Percentiles rank a stretch among this genome's conserved stretches.
phyloP scores from a whole-genome alignment of 2,888 invertebrate species.

The Erebia epiphron region DNA sequence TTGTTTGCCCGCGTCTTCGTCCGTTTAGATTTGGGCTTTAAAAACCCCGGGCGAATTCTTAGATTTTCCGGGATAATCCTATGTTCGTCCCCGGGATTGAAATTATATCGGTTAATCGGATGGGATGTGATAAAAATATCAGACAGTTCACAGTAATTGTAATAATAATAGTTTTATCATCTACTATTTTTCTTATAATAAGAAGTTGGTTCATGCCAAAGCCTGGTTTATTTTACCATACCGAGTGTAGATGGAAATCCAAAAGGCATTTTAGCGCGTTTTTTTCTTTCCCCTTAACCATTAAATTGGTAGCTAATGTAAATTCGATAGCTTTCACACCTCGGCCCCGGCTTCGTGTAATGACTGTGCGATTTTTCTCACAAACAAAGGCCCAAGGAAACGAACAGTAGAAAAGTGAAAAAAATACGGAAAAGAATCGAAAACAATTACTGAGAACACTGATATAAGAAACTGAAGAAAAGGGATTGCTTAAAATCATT shows the following conservation, averaged over 20 bases:
- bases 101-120: no score
- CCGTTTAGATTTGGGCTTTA: no score
- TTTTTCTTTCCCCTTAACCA: slow-evolving; percentile 11
- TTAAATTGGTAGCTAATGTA: slow-evolving; percentile 35
- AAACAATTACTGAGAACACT: slow-evolving; percentile 62
- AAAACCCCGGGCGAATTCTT: no score
- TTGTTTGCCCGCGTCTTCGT: no score
- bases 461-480: neutral
- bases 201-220: no score
- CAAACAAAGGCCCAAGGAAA: slow-evolving; percentile 29
- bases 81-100: no score
- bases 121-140: no score
- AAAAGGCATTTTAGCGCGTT: neutral
- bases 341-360: slow-evolving; percentile 34
- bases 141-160: no score
- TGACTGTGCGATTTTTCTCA: slow-evolving; percentile 36
- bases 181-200: no score
- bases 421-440: slow-evolving; percentile 62
- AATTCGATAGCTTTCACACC: slow-evolving; percentile 37
- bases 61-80: no score
- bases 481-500: no score
- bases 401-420: slow-evolving; percentile 44
- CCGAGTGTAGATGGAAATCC: slow-evolving; percentile 5
- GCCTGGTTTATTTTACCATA: neutral
- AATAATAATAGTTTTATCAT: no score